Evolutionary conservation across 2,113 vertebrate genomes (phyloP).

Genomic region (Pangasianodon gigas): DNA sequence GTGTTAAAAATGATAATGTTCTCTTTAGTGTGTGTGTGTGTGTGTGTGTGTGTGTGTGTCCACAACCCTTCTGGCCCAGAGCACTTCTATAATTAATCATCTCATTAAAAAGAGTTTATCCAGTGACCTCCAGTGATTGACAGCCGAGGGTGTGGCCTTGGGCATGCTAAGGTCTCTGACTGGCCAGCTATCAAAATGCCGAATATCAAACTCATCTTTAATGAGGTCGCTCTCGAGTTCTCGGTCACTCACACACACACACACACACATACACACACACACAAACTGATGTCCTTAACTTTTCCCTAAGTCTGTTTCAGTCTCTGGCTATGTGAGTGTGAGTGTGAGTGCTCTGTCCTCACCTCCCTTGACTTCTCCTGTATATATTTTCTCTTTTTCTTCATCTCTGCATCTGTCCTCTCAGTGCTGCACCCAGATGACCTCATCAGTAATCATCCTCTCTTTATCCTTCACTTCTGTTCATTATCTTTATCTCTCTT

Average conservation of each 20-base stretch:
- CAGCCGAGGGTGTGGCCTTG: background rate
- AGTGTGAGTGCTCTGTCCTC: background rate
- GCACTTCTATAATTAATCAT: slow-evolving; percentile 2
- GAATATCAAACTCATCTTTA: slow-evolving; percentile 26
- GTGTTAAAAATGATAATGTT: background rate
- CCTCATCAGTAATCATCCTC: background rate
- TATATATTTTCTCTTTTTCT: background rate
- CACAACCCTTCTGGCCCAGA: background rate
- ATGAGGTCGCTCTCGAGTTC: slow-evolving; percentile 23
- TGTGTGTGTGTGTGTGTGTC: too few relatives aligned
- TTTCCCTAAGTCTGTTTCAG: background rate
- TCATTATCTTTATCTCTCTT: background rate
- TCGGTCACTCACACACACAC: background rate
- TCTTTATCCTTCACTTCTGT: background rate
- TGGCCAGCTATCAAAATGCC: slow-evolving; percentile 14
- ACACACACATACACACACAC: background rate
- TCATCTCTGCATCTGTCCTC: background rate
- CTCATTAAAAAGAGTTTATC: background rate
- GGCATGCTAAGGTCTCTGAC: slow-evolving; percentile 13
- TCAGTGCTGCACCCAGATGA: background rate
- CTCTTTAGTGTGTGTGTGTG: slow-evolving; percentile 11
- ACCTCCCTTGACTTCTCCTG: background rate
- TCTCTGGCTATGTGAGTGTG: background rate
- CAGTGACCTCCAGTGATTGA: background rate
- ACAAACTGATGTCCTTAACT: background rate